A percentile compares a stretch with the other conserved stretches of the same genome.
These are phyloP conservation scores for Petrolisthes cinctipes DNA, from an alignment of 2,888 invertebrate species.

Conservation along the genomic window DNA sequence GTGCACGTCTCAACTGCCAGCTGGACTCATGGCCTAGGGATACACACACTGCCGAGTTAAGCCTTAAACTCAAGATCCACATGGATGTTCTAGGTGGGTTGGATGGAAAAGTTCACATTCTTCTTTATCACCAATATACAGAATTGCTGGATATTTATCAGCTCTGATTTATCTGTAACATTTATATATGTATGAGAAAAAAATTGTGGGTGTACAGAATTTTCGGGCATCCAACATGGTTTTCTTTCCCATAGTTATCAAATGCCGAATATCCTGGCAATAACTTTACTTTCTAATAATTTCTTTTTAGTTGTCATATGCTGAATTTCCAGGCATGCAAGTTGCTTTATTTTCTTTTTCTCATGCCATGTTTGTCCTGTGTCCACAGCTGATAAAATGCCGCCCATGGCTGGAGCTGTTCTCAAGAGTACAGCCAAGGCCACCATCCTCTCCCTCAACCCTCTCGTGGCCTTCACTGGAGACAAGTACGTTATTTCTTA, in stretches of 20 bases:
- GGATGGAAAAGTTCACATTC: too few species aligned
- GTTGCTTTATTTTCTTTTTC: background rate
- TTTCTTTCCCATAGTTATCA: too few species aligned
- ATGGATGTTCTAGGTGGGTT: slow-evolving; percentile 39
- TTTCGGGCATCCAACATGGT: too few species aligned
- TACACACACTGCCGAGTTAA: slow-evolving; percentile 25
- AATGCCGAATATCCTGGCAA: too few species aligned
- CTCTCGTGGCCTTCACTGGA: slow-evolving; percentile 22
- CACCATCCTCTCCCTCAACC: slow-evolving; percentile 36
- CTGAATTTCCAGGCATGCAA: too few species aligned
- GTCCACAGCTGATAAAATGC: slow-evolving; percentile 28
- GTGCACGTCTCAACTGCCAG: slow-evolving; percentile 29
- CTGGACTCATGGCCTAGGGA: slow-evolving; percentile 43
- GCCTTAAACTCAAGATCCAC: slow-evolving; percentile 27
- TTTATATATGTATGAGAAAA: too few species aligned
- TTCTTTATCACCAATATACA: too few species aligned
- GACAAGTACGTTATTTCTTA: slow-evolving; percentile 25
- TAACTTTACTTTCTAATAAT: too few species aligned
- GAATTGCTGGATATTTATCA: too few species aligned
- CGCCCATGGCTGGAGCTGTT: slow-evolving; percentile 20
- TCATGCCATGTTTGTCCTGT: background rate
- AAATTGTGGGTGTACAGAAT: too few species aligned
- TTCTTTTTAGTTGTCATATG: too few species aligned
- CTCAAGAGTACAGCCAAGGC: slow-evolving; percentile 38
- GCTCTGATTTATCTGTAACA: too few species aligned